Conservation (phyloP, 2,888 invertebrate genomes). For the Chelonus formosanus region DNA sequence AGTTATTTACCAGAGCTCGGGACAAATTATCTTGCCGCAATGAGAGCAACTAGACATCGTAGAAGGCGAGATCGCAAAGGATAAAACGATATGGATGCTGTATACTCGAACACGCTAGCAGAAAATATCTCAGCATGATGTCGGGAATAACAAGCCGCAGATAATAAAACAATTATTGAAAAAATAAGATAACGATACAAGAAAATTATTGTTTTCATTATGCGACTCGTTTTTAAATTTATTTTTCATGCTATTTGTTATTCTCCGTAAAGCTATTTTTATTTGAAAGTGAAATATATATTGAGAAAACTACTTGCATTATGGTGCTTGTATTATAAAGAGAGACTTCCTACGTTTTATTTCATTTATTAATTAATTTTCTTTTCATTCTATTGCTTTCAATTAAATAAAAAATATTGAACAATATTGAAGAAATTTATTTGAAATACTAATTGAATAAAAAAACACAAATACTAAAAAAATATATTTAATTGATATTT, state of each 20-base stretch:
- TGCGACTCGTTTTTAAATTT: neutral
- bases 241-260: neutral
- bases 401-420: too few species aligned
- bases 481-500: too few species aligned
- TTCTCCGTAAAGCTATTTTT: too few species aligned
- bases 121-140: slow-evolving; percentile 18
- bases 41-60: slow-evolving; percentile 19
- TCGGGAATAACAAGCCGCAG: slow-evolving; percentile 6
- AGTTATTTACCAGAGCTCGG: slow-evolving; percentile 32
- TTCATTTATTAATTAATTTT: too few species aligned
- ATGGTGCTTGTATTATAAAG: too few species aligned
- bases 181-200: neutral
- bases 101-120: slow-evolving; percentile 1
- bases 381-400: too few species aligned
- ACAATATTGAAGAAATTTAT: too few species aligned
- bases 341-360: too few species aligned
- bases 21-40: slow-evolving; percentile 35
- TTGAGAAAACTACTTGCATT: too few species aligned
- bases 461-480: too few species aligned
- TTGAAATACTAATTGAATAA: too few species aligned
- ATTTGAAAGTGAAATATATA: too few species aligned
- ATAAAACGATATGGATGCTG: slow-evolving; percentile 13
- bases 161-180: slow-evolving; percentile 4
- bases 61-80: slow-evolving; percentile 1
- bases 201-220: slow-evolving; percentile 3